These are phyloP conservation scores for Campylorhamphus procurvoides DNA, from an alignment of 2,113 vertebrate species.

Conservation along the genomic window DNA sequence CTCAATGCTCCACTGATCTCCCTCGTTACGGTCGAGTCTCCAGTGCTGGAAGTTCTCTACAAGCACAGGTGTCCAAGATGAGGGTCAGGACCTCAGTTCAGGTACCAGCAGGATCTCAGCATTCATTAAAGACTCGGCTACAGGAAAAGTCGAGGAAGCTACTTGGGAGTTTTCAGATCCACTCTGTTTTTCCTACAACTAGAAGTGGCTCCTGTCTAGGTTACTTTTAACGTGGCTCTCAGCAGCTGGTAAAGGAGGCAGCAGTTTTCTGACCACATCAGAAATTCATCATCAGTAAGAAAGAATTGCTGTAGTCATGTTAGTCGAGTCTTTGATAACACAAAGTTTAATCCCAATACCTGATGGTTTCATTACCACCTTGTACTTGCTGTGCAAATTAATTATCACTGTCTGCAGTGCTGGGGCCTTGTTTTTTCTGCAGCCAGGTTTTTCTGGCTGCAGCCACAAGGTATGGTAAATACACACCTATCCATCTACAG, in stretches of 20 bases:
- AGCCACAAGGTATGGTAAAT: background rate
- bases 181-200: background rate
- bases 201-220: background rate
- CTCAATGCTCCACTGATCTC: constrained; percentile 77
- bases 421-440: background rate
- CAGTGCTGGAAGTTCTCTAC: constrained; percentile 76
- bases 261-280: background rate
- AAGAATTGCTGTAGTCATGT: background rate
- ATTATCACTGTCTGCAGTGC: background rate
- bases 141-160: background rate
- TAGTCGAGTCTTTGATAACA: background rate
- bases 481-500: fast-evolving
- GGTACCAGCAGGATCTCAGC: background rate
- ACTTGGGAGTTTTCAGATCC: background rate
- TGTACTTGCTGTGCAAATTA: background rate
- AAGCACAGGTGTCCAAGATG: background rate
- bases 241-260: background rate
- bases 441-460: background rate
- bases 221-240: background rate
- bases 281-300: background rate
- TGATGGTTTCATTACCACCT: fast-evolving
- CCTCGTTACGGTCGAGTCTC: constrained; percentile 64
- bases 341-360: background rate
- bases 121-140: background rate
- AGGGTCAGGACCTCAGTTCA: background rate